Base-by-base conservation (phyloP, 1,140 invertebrate species). In the Heterodera carotae region DNA sequence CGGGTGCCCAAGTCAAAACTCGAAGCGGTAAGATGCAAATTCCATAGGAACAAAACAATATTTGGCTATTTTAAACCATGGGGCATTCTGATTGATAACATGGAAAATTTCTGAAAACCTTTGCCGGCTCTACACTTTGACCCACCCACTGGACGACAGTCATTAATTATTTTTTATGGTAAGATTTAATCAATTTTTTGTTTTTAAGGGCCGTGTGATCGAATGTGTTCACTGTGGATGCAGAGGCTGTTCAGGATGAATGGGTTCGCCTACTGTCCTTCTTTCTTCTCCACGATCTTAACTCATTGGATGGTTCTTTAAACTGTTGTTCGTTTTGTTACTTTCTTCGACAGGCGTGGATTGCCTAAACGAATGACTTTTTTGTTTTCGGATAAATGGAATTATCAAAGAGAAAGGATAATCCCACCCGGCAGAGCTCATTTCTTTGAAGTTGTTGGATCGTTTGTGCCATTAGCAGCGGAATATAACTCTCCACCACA, bases 1-100 rank as follows among this genome's bases (percentile, higher is more conserved):
- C 90, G 97, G 79, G 97, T 99, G 5, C 97, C 97, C 0, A 98
- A 99, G 89, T 93, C 93, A 43, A 99, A 99, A 90, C 88, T 99
- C 12, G 96, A 99, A 90, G 96, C 98, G 88, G 92, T 92, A 90
- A 36, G 82, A n/a, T n/a, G n/a, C n/a, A n/a, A n/a, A n/a, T n/a
- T n/a, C n/a, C n/a, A n/a, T n/a, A n/a, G n/a, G n/a, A n/a, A n/a
- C 76, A 39, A 8, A 39, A 15, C 48, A 56, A 22, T 43, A 43
- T 6, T 43, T 2, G 39, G 39, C 39, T 8, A 8, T 43, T 43
- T 43, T n/a, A n/a, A n/a, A n/a, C n/a, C n/a, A n/a, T n/a, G n/a
- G n/a, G n/a, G n/a, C n/a, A n/a, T n/a, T n/a, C n/a, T n/a, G n/a
- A n/a, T n/a, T n/a, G n/a, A n/a, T n/a, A n/a, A n/a, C n/a, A n/a